A percentile compares a stretch with the other conserved stretches of the same genome.
phyloP scores from a whole-genome alignment of 2,888 invertebrate species.

The Tillus elongatus region DNA sequence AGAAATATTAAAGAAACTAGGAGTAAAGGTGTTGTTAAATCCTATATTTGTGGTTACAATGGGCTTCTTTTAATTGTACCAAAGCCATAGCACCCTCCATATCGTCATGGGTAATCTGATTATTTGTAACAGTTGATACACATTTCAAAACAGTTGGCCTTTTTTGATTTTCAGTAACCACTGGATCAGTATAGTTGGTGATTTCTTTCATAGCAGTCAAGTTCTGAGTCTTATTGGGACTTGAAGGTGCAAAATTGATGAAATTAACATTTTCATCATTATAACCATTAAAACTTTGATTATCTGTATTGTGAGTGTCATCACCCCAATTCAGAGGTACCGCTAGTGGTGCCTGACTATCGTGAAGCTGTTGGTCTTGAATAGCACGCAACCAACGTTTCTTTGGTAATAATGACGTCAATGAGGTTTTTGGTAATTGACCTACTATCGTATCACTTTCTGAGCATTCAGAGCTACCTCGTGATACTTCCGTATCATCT shows the following conservation, averaged over 20 bases:
- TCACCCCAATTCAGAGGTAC: conserved; percentile 46
- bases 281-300: conserved; percentile 7
- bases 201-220: conserved; percentile 11
- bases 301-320: conserved; percentile 16
- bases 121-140: conserved; percentile 25
- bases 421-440: conserved; percentile 8
- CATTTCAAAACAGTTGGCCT: conserved; percentile 49
- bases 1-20: no score
- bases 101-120: conserved; percentile 37
- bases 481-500: conserved; percentile 12
- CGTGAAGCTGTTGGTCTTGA: conserved; percentile 30
- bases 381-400: conserved; percentile 54
- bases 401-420: conserved; percentile 40
- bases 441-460: conserved; percentile 21
- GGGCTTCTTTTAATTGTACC: conserved; percentile 47
- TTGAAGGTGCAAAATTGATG: conserved; percentile 14
- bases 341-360: conserved; percentile 37
- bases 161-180: conserved; percentile 28
- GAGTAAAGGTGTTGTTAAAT: conserved; percentile 15
- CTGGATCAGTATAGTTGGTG: not conserved
- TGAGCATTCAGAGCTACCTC: conserved; percentile 20
- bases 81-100: conserved; percentile 54
- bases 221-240: conserved; percentile 10
- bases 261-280: conserved; percentile 13
- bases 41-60: conserved; percentile 30